Conservation (phyloP, 1,140 invertebrate species). For the Pararge aegeria region DNA sequence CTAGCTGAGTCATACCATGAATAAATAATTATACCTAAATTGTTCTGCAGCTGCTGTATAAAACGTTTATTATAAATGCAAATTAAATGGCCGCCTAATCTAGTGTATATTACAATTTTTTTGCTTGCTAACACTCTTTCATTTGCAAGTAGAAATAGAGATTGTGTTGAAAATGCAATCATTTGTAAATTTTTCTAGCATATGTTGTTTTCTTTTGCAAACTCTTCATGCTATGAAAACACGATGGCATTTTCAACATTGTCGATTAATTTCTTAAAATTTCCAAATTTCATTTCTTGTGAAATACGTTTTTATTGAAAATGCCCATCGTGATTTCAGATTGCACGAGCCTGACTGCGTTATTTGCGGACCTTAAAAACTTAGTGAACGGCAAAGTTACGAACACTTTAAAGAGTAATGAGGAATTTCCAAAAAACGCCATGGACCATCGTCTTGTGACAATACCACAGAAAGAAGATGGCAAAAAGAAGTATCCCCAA, state of each 20-base stretch:
- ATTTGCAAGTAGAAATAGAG: constrained; percentile 38
- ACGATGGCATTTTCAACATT: constrained; percentile 80
- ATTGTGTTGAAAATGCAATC: constrained; percentile 80
- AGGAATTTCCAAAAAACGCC: constrained; percentile 51
- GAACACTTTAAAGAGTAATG: constrained; percentile 48
- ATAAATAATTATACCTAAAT: too few relatives aligned
- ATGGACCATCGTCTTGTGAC: constrained; percentile 70
- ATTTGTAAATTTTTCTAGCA: constrained; percentile 62
- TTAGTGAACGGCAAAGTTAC: constrained; percentile 71
- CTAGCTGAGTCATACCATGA: too few relatives aligned
- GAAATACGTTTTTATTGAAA: constrained; percentile 51
- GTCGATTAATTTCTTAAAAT: constrained; percentile 33
- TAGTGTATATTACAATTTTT: too few relatives aligned
- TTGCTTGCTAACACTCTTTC: too few relatives aligned
- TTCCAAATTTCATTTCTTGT: constrained; percentile 25
- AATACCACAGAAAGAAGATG: constrained; percentile 78
- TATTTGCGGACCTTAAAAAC: constrained; percentile 74
- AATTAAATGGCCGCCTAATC: too few relatives aligned
- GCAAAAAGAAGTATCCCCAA: constrained; percentile 79
- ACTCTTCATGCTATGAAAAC: constrained; percentile 64
- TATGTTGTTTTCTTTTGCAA: constrained; percentile 68
- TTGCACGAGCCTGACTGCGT: constrained; percentile 65
- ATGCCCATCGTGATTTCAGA: constrained; percentile 79
- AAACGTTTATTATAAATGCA: too few relatives aligned
- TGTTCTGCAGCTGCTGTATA: too few relatives aligned